These are phyloP conservation scores for Linnaemya tessellans DNA, from an alignment of 2,888 invertebrate genomes.

Conservation along the genomic window DNA sequence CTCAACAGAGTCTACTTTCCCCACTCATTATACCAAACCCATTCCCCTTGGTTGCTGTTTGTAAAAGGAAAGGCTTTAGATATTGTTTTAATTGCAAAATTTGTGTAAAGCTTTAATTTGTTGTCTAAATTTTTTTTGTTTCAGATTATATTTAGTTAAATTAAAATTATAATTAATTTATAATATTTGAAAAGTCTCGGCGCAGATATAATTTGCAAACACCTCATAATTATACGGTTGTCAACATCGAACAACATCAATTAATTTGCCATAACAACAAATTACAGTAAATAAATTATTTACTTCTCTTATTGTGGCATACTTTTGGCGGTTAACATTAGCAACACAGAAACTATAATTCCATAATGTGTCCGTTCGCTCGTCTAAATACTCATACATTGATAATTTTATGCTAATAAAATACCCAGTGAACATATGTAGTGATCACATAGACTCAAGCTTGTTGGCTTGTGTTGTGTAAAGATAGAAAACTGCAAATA, in stretches of 20 bases:
- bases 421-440: not conserved
- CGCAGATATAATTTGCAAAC: conserved; percentile 16
- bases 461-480: too few relatives aligned
- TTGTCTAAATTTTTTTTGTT: not conserved
- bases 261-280: conserved; percentile 52
- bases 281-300: conserved; percentile 48
- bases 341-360: conserved; percentile 32
- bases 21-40: too few relatives aligned
- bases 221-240: conserved; percentile 43
- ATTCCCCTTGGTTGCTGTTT: too few relatives aligned
- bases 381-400: conserved; percentile 3
- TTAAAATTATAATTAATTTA: not conserved
- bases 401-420: not conserved
- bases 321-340: conserved; percentile 22
- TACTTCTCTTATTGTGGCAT: not conserved
- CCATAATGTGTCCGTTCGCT: conserved; percentile 21
- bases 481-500: too few relatives aligned
- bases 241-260: conserved; percentile 49
- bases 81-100: not conserved
- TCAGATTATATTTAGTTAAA: not conserved
- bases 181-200: not conserved
- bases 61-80: too few relatives aligned
- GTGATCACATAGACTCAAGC: too few relatives aligned
- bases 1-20: too few relatives aligned
- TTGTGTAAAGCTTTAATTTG: too few relatives aligned